Conservation (phyloP, 2,888 invertebrate genomes). For the Vanessa cardui region DNA sequence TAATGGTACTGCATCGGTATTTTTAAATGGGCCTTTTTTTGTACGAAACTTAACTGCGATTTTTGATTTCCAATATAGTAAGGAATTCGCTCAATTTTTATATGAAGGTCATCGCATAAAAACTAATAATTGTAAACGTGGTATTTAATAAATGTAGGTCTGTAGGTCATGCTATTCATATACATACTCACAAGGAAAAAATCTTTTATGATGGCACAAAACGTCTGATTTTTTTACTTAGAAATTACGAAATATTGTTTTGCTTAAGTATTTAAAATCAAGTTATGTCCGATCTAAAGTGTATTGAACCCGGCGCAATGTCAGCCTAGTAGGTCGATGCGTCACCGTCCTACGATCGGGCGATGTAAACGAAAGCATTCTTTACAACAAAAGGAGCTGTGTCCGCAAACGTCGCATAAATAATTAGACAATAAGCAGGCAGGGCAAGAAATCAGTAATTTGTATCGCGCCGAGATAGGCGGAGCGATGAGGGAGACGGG, state of each 20-base stretch:
- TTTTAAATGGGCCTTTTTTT: background rate
- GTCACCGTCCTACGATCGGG: conserved; percentile 61
- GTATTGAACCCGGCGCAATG: conserved; percentile 73
- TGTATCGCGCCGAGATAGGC: conserved; percentile 78
- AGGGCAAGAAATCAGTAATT: conserved; percentile 80
- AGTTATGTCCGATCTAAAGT: conserved; percentile 54
- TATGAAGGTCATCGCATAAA: conserved; percentile 27
- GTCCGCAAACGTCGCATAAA: conserved; percentile 77
- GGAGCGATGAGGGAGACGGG: conserved; percentile 72
- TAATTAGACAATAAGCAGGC: conserved; percentile 81
- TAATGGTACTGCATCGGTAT: conserved; percentile 31
- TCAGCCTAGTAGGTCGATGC: conserved; percentile 70
- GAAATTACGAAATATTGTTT: conserved; percentile 12
- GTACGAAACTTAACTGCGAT: background rate
- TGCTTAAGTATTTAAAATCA: conserved; percentile 15
- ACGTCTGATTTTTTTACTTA: background rate
- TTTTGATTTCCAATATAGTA: background rate
- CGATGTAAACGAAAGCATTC: conserved; percentile 68
- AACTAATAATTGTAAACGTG: conserved; percentile 13
- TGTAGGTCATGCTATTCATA: conserved; percentile 24
- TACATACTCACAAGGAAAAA: conserved; percentile 11
- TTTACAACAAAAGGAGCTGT: conserved; percentile 67
- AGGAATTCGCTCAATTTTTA: background rate
- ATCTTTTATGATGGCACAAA: background rate
- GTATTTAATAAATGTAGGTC: conserved; percentile 32